phyloP scores from a whole-genome alignment of 1,140 invertebrate genomes.

The Pseudobourletiella spinata region DNA sequence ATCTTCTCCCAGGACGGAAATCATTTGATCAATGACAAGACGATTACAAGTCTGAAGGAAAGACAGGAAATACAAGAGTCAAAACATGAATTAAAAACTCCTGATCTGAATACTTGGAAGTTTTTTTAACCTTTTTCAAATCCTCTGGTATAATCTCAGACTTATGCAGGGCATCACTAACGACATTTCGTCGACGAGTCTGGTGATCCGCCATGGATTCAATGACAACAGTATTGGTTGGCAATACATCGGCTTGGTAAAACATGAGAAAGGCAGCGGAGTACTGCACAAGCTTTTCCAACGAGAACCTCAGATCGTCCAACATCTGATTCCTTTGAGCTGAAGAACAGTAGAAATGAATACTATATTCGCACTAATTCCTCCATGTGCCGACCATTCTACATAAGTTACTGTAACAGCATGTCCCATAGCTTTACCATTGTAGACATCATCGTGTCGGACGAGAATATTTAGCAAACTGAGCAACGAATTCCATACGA shows the following conservation, averaged over 20 bases:
- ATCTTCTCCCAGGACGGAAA: constrained; percentile 23
- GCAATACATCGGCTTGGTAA: constrained; percentile 27
- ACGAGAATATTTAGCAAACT: constrained; percentile 20
- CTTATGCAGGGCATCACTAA: constrained; percentile 15
- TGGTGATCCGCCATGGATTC: constrained; percentile 8
- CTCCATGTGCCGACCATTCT: too few species aligned
- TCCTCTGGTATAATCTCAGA: constrained; percentile 18
- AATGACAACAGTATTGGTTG: constrained; percentile 5
- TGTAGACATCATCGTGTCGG: constrained; percentile 22
- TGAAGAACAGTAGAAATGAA: not conserved
- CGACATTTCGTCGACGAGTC: constrained; percentile 4
- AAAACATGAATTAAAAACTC: too few species aligned
- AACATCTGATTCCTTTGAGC: not conserved
- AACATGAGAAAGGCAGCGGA: constrained; percentile 30
- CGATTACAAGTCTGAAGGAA: too few species aligned
- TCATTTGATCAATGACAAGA: constrained; percentile 29
- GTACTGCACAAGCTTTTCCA: constrained; percentile 33
- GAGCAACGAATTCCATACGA: constrained; percentile 26
- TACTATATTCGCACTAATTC: too few species aligned
- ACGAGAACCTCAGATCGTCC: constrained; percentile 14
- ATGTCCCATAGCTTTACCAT: too few species aligned
- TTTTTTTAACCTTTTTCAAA: constrained; percentile 21
- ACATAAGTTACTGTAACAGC: too few species aligned
- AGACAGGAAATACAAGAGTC: too few species aligned
- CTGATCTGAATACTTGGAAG: too few species aligned